Base-by-base conservation (phyloP, 2,113 vertebrate genomes). In the Amazona vittata region DNA sequence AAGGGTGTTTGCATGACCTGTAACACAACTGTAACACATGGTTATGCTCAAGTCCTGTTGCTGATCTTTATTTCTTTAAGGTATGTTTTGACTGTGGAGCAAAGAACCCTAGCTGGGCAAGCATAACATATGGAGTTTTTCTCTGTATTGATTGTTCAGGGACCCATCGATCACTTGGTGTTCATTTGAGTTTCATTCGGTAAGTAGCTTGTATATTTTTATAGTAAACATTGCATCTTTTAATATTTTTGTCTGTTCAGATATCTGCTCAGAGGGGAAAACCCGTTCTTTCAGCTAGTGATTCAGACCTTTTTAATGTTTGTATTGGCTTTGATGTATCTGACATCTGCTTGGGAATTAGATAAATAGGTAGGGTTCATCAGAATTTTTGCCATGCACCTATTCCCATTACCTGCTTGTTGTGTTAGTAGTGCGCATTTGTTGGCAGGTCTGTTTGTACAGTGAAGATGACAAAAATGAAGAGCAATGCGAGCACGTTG, bases 101-200 rank as follows among this genome's bases (percentile, higher is more conserved):
- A 1, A 99, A 99, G 94, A 99, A 99, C 77, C 99, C 99, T 59
- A 99, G 99, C 96, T 99, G 99, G 99, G 99, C 99, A 7, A 99
- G 99, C 97, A 98, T 99, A 95, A 99, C 99, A 7, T 99, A 99
- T 2, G 99, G 99, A 21, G 99, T 99, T 31, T 99, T 99, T 33
- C 98, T 99, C 3, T 99, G 99, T 68, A 99, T 99, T 14, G 99
- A 99, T 41, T 99, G 99, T 93, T 99, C 99, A 0, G 99, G 99
- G 49, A 98, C 98, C 0, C 99, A 99, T 95, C 97, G 99, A 25
- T 99, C 99, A 1, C 98, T 99, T 1, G 99, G 99, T 0, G 99
- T 99, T 43, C 99, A 99, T 85, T 87, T 99, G 96, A 99, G 98
- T 77, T 99, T 99, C 65, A 99, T 99, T 86, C 98, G 99, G 99